Percentiles rank a stretch among this genome's conserved stretches.
Evolutionary conservation across 2,888 invertebrate genomes (phyloP).

Genomic region (Malacosoma neustria): DNA sequence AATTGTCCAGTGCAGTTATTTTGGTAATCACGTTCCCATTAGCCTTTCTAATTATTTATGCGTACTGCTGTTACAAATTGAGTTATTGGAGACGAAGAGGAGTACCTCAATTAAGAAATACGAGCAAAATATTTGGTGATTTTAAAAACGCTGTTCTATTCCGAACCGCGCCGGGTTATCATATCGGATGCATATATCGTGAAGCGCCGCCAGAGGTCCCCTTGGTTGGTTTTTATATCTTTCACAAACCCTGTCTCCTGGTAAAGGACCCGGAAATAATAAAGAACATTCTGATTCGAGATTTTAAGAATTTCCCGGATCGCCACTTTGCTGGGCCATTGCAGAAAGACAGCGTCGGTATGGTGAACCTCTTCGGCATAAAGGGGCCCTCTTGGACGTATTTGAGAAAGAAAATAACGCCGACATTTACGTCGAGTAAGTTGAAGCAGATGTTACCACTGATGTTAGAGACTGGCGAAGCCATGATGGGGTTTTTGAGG

Average conservation of each 20-base stretch:
- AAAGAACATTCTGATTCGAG: constrained; percentile 18
- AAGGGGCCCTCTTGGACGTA: constrained; percentile 22
- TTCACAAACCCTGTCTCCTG: constrained; percentile 22
- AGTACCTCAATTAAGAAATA: constrained; percentile 11
- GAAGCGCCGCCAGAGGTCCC: constrained; percentile 12
- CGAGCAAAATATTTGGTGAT: constrained; percentile 18
- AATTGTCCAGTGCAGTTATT: too few relatives aligned
- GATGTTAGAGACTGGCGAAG: constrained; percentile 17
- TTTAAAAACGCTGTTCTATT: constrained; percentile 22
- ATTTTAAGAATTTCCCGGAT: constrained; percentile 19
- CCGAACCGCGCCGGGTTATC: constrained; percentile 19
- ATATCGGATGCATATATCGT: constrained; percentile 16
- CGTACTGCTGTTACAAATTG: constrained; percentile 10
- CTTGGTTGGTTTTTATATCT: constrained; percentile 20
- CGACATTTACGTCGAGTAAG: constrained; percentile 15
- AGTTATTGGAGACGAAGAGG: constrained; percentile 15
- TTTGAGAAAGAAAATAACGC: constrained; percentile 18
- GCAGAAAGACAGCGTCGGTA: constrained; percentile 22
- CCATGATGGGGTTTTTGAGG: constrained; percentile 17
- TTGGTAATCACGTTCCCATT: neutral
- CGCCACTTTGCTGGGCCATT: constrained; percentile 19
- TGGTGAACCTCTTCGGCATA: constrained; percentile 21
- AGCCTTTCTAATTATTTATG: constrained; percentile 3
- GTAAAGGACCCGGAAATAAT: constrained; percentile 21
- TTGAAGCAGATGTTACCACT: constrained; percentile 18